Evolutionary conservation across 2,797 vertebrate genomes (phyloP).

Genomic region (Atherinosoma microstoma): DNA sequence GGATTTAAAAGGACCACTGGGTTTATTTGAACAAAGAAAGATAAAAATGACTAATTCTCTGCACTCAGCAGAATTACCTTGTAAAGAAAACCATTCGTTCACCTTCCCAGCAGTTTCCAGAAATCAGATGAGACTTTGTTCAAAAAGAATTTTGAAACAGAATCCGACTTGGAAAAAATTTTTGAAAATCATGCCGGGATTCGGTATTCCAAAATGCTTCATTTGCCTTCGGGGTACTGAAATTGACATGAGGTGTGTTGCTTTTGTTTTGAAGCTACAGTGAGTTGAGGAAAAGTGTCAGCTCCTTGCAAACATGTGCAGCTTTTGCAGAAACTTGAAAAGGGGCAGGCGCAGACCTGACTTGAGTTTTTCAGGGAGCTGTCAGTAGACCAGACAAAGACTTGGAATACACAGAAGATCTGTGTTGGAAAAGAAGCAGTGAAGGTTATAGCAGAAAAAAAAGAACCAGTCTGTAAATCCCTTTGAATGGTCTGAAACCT

Average conservation of each 20-base stretch:
- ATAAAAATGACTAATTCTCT: conserved; percentile 51
- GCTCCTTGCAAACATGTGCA: conserved; percentile 44
- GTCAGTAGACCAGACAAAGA: conserved; percentile 57
- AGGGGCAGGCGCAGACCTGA: conserved; percentile 49
- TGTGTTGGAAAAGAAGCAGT: conserved; percentile 21
- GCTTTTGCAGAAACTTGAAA: conserved; percentile 53
- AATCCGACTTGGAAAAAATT: conserved; percentile 32
- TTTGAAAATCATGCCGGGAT: conserved; percentile 38
- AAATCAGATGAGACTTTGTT: conserved; percentile 29
- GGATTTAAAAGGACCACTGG: conserved; percentile 19
- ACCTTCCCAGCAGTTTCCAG: conserved; percentile 13
- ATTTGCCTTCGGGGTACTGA: conserved; percentile 49
- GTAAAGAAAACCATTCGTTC: conserved; percentile 25
- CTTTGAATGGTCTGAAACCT: conserved; percentile 32
- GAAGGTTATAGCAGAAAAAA: conserved; percentile 32
- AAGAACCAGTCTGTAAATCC: conserved; percentile 38
- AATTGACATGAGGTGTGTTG: conserved; percentile 49
- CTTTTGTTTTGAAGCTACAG: conserved; percentile 13
- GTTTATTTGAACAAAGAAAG: conserved; percentile 40
- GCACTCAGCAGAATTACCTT: conserved; percentile 20
- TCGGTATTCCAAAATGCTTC: conserved; percentile 50
- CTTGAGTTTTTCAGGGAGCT: conserved; percentile 48
- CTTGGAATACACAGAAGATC: conserved; percentile 29
- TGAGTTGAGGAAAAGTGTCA: conserved; percentile 43
- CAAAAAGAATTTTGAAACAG: conserved; percentile 39